Evolutionary conservation across 2,888 invertebrate species (phyloP).

Genomic region (Heliconius charithonia): DNA sequence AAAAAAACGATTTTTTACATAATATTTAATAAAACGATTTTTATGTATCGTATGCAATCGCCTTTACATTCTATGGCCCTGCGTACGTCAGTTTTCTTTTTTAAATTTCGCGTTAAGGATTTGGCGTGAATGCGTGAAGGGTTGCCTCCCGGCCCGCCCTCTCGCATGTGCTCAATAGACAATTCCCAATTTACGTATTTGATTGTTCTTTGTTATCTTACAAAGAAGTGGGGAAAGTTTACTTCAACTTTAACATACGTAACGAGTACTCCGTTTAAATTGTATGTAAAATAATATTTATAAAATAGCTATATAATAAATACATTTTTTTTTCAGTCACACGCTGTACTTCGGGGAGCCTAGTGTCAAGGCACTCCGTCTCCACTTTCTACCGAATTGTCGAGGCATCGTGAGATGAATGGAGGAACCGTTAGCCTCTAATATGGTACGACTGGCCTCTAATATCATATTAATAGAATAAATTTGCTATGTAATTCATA

Average conservation of each 20-base stretch:
- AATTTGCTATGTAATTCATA: background rate
- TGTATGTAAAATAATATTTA: background rate
- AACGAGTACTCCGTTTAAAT: background rate
- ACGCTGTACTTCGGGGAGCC: too few relatives aligned
- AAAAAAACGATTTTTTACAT: too few relatives aligned
- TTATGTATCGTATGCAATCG: conserved; percentile 44
- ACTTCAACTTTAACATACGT: background rate
- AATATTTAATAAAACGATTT: too few relatives aligned
- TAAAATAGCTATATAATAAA: too few relatives aligned
- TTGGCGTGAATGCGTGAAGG: conserved; percentile 81
- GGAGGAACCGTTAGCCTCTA: too few relatives aligned
- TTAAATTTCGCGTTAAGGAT: conserved; percentile 84
- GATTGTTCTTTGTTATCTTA: conserved; percentile 40
- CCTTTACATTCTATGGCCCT: conserved; percentile 80
- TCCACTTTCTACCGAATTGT: too few relatives aligned
- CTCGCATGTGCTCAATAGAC: conserved; percentile 72
- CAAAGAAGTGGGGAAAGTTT: conserved; percentile 9
- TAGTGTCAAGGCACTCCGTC: too few relatives aligned
- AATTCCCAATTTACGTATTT: conserved; percentile 46
- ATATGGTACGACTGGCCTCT: too few relatives aligned
- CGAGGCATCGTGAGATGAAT: too few relatives aligned
- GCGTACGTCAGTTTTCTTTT: conserved; percentile 81
- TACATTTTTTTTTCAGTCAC: too few relatives aligned
- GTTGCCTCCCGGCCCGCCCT: conserved; percentile 65
- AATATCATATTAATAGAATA: too few relatives aligned